Evolutionary conservation across 2,888 invertebrate genomes (phyloP), one percentile per base, ranked within the genome.

Genomic region (Ophioninae sp.): DNA sequence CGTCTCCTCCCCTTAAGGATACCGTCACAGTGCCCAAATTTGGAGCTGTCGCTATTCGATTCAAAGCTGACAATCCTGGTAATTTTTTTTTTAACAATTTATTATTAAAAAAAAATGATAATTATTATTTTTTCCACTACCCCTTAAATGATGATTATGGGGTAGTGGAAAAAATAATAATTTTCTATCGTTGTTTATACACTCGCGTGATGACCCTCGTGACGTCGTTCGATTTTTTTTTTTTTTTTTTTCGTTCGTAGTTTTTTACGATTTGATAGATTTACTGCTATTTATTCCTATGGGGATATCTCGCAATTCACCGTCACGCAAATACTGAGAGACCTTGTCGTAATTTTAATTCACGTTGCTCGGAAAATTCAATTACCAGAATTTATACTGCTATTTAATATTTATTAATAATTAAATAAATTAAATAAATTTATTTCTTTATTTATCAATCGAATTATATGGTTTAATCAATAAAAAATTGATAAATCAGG

Each of bases 61-160:
- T 97, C 89, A 94, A 95, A 87, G 97, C 97, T 10, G 94, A 95
- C 87, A 97, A 97, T 93, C 96, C 96, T 88, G 95, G 95, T 95
- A 91, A 91, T 87, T 87, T 76, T 61, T 20, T 23, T 64, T 2
- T n/a, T n/a, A n/a, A n/a, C n/a, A n/a, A n/a, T n/a, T n/a, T n/a
- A n/a, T n/a, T n/a, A n/a, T n/a, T n/a, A n/a, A n/a, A n/a, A n/a
- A n/a, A n/a, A n/a, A n/a, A n/a, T n/a, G n/a, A n/a, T n/a, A n/a
- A n/a, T n/a, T n/a, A n/a, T n/a, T n/a, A n/a, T n/a, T n/a, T n/a
- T n/a, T n/a, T n/a, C n/a, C n/a, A n/a, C n/a, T n/a, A n/a, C 30
- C 6, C 21, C 0, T 62, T 41, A 20, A 21, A 50, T 59, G 20
- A 59, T 79, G 62, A 23, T 61, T 21, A 44, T 44, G 13, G 44